These are phyloP conservation scores for Syngnathus rostellatus DNA, from an alignment of 2,797 vertebrate genomes.

Conservation along the genomic window DNA sequence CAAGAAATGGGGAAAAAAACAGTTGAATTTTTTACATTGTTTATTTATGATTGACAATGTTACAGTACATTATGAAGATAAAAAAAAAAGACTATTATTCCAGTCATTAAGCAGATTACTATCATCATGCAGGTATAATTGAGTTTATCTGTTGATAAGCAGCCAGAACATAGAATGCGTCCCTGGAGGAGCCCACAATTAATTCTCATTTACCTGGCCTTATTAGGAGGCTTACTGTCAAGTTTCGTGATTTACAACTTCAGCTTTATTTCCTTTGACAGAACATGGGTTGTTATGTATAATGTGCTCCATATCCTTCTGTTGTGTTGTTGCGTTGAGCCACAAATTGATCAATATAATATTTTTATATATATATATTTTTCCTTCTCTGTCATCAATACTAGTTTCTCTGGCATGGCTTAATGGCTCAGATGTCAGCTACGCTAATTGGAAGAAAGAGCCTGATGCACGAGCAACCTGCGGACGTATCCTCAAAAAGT, in stretches of 20 bases:
- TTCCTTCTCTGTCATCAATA: constrained; percentile 1
- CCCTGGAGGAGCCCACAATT: constrained; percentile 6
- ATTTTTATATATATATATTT: background rate
- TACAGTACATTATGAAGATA: too few relatives aligned
- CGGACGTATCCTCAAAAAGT: constrained; percentile 71
- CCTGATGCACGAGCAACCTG: constrained; percentile 61
- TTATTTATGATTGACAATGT: background rate
- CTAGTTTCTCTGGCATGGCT: constrained; percentile 79
- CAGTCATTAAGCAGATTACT: background rate
- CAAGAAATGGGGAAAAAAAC: too few relatives aligned
- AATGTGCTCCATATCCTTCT: background rate
- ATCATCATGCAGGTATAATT: background rate
- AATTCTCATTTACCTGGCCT: constrained; percentile 20
- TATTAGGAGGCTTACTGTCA: constrained; percentile 25
- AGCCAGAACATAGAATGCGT: background rate
- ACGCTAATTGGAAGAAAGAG: constrained; percentile 72
- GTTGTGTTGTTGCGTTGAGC: background rate
- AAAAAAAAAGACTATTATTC: background rate
- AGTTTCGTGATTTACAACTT: constrained; percentile 38
- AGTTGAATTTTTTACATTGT: too few relatives aligned
- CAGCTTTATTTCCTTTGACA: constrained; percentile 34
- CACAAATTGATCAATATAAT: background rate
- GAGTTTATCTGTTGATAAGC: background rate
- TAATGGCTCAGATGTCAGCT: constrained; percentile 80
- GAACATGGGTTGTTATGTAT: background rate